Evolutionary conservation across 2,888 invertebrate genomes (phyloP).

Genomic region (Anagyrus pseudococci): DNA sequence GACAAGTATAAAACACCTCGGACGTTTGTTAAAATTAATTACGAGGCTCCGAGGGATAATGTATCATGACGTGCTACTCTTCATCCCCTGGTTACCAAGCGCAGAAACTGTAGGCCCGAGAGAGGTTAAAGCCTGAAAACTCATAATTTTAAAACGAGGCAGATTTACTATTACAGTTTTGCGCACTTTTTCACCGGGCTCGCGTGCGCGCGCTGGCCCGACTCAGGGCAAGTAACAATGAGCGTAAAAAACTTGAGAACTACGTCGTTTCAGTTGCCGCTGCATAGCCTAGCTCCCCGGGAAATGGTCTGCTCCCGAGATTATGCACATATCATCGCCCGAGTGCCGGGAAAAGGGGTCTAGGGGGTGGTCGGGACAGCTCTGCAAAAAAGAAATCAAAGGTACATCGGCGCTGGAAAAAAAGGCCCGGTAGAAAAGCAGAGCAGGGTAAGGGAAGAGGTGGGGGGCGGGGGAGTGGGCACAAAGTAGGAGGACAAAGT

Average conservation of each 20-base stretch:
- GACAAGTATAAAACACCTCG: no score
- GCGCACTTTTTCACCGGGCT: background rate
- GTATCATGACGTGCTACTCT: no score
- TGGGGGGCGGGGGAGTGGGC: background rate
- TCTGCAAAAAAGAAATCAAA: slow-evolving; percentile 3
- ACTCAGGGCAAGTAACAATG: background rate
- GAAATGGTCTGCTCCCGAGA: slow-evolving; percentile 33
- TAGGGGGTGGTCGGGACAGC: background rate
- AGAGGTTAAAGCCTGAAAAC: background rate
- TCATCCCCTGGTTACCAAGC: no score
- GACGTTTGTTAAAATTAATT: no score
- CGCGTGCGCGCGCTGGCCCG: background rate
- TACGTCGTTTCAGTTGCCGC: no score
- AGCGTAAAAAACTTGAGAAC: slow-evolving; percentile 3
- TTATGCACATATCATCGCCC: slow-evolving; percentile 37
- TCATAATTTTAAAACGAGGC: background rate
- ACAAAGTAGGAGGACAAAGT: slow-evolving; percentile 20
- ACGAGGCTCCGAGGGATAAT: no score
- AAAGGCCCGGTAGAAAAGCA: no score
- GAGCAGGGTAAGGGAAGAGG: background rate
- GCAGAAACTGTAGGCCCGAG: background rate
- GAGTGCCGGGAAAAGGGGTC: background rate
- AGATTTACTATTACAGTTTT: background rate
- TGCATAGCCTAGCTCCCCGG: background rate
- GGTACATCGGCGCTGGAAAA: background rate